Percentiles rank a stretch among this genome's conserved stretches.
phyloP scores from a whole-genome alignment of 2,797 vertebrate genomes.

The Syndactyla subalaris region DNA sequence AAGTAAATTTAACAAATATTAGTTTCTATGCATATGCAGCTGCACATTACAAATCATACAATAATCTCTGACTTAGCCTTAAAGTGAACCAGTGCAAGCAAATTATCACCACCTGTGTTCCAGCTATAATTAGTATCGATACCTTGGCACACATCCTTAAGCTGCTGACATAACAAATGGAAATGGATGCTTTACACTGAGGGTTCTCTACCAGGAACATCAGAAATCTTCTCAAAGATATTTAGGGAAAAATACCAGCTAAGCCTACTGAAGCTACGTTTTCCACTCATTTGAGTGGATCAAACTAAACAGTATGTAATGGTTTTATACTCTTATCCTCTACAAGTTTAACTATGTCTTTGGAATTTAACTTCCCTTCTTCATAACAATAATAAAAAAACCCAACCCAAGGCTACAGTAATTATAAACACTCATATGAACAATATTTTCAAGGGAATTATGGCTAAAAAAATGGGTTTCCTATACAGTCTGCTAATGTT shows the following conservation, averaged over 20 bases:
- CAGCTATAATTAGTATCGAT: not conserved
- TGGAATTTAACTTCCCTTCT: not conserved
- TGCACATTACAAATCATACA: not conserved
- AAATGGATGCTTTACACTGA: not conserved
- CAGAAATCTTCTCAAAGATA: not conserved
- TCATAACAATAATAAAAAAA: not conserved
- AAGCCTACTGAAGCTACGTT: not conserved
- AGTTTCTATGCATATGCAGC: not conserved
- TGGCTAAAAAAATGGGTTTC: not conserved
- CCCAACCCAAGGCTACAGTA: fast-evolving
- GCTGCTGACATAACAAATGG: not conserved
- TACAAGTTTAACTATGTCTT: not conserved
- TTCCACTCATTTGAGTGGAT: not conserved
- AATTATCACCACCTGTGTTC: not conserved
- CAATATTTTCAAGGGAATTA: not conserved
- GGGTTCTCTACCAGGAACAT: not conserved
- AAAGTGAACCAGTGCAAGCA: not conserved
- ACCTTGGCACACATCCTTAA: not conserved
- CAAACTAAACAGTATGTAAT: not conserved
- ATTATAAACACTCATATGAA: not conserved
- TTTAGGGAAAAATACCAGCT: not conserved
- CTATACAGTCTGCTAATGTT: not conserved
- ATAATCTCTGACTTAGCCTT: not conserved
- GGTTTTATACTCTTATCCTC: not conserved
- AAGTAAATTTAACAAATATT: not conserved